Evolutionary conservation across 2,113 vertebrate genomes (phyloP).

Genomic region (Scophthalmus maximus): DNA sequence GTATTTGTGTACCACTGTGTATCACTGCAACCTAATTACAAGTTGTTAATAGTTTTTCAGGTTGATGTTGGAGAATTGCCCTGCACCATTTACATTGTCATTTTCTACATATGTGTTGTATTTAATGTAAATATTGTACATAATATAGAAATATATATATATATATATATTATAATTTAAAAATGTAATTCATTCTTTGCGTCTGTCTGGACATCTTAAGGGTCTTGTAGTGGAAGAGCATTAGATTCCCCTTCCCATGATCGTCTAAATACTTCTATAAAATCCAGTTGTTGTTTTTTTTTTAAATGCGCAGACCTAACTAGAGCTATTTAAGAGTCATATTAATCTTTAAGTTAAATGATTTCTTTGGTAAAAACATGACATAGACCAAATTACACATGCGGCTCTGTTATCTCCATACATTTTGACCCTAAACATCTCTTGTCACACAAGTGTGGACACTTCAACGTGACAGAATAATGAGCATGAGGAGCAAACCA

Average conservation of each 20-base stretch:
- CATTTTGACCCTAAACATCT: constrained; percentile 17
- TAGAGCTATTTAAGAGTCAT: no score
- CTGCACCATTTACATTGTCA: background rate
- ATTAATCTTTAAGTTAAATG: no score
- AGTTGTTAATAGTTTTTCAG: background rate
- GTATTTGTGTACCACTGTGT: no score
- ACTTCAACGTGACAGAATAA: constrained; percentile 1
- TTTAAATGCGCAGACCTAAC: background rate
- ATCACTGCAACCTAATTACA: no score
- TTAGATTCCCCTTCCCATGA: no score
- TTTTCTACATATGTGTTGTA: background rate
- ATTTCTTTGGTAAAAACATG: no score
- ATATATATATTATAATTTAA: no score
- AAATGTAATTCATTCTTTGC: no score
- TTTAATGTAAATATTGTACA: background rate
- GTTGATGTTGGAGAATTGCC: background rate
- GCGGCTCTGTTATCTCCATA: no score
- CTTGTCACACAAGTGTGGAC: constrained; percentile 7
- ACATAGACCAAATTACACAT: no score
- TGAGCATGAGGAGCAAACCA: background rate
- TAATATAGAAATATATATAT: background rate
- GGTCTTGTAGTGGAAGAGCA: no score
- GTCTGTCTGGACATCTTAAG: no score
- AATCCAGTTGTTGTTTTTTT: background rate
- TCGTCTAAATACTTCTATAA: background rate